Conservation (phyloP, 2,888 invertebrate species). For the Epistrophe grossulariae region DNA sequence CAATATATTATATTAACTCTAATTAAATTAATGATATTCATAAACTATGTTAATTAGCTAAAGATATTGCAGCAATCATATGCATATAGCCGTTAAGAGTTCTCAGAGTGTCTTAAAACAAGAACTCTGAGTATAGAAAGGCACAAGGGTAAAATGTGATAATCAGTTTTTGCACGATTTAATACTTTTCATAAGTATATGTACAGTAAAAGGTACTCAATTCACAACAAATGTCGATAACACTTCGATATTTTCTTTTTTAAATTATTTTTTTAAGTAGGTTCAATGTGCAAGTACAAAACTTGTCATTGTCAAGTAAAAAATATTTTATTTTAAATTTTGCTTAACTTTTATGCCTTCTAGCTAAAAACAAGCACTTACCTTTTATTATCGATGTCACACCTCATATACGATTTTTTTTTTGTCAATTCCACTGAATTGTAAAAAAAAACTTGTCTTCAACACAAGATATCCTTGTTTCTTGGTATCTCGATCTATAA, state of each 20-base stretch:
- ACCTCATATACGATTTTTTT: constrained; percentile 66
- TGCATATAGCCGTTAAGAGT: neutral
- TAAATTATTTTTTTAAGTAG: neutral
- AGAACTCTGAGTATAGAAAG: neutral
- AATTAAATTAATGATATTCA: constrained; percentile 27
- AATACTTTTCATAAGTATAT: too few species aligned
- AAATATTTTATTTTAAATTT: constrained; percentile 17
- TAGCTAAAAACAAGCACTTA: constrained; percentile 30
- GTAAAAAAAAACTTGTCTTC: constrained; percentile 3
- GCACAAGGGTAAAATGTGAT: constrained; percentile 16
- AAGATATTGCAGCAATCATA: neutral
- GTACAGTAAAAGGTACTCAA: neutral
- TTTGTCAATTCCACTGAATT: constrained; percentile 65
- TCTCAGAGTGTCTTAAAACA: neutral
- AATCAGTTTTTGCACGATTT: too few species aligned
- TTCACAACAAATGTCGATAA: neutral
- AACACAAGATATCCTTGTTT: constrained; percentile 38
- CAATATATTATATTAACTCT: neutral
- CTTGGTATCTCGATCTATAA: neutral
- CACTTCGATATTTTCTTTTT: neutral
- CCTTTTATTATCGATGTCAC: constrained; percentile 74
- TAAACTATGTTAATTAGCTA: constrained; percentile 23
- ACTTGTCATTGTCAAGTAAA: constrained; percentile 18
- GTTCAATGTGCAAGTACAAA: constrained; percentile 36
- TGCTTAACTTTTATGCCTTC: neutral